Conservation (phyloP, 2,888 invertebrate genomes). For the Drosophila kuntzei region DNA sequence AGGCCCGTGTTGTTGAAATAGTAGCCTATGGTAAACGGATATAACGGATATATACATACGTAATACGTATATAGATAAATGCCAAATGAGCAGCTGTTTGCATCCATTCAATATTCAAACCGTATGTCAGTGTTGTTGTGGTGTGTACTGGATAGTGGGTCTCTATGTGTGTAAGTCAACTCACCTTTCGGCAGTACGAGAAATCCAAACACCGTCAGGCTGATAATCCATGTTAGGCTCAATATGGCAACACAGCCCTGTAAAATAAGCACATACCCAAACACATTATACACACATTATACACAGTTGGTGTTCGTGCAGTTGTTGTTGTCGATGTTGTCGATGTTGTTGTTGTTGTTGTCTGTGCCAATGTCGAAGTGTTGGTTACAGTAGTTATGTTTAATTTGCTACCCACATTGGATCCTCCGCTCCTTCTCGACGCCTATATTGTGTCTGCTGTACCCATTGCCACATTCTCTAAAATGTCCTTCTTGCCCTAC, state of each 20-base stretch:
- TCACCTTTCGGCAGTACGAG: constrained; percentile 92
- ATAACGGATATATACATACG: no score
- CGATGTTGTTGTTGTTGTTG: not conserved
- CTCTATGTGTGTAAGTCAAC: constrained; percentile 18
- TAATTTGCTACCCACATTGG: constrained; percentile 29
- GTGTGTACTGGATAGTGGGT: not conserved
- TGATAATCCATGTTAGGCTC: constrained; percentile 94
- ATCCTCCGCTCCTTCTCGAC: not conserved
- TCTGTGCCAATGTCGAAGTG: constrained; percentile 5
- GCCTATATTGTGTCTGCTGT: constrained; percentile 2
- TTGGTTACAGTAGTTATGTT: constrained; percentile 19
- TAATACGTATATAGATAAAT: constrained; percentile 16
- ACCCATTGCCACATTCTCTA: constrained; percentile 26
- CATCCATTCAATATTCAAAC: constrained; percentile 15
- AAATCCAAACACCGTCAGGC: constrained; percentile 92
- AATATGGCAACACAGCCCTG: constrained; percentile 95
- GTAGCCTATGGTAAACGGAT: constrained; percentile 87
- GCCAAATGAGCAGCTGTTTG: constrained; percentile 33
- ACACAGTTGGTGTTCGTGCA: constrained; percentile 2
- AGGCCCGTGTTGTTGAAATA: constrained; percentile 95
- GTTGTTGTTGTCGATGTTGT: constrained; percentile 3
- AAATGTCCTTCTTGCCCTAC: not conserved
- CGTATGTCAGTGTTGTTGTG: constrained; percentile 5
- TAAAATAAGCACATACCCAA: constrained; percentile 43
- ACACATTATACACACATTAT: constrained; percentile 3